phyloP scores from a whole-genome alignment of 2,113 vertebrate species.

The Plestiodon gilberti region DNA sequence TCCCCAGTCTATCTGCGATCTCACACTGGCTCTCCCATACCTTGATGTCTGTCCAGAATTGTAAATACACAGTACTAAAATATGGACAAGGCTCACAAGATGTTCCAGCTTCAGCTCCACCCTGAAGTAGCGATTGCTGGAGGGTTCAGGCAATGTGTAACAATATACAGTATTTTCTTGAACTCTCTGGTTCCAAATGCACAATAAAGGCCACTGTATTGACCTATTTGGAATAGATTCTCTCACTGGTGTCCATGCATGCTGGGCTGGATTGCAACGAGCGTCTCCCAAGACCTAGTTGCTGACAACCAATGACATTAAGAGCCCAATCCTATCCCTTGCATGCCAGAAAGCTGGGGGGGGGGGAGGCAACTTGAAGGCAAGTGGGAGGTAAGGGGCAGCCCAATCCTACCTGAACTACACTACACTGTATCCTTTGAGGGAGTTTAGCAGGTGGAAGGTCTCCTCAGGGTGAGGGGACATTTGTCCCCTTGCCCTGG shows the following conservation, averaged over 20 bases:
- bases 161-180: rapidly evolving
- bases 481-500: too few species aligned
- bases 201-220: constrained; percentile 46
- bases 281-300: background rate
- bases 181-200: constrained; percentile 20
- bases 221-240: constrained; percentile 21
- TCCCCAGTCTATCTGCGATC: too few species aligned
- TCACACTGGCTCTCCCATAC: background rate
- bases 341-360: too few species aligned
- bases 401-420: too few species aligned
- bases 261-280: background rate
- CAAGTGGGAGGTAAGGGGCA: too few species aligned
- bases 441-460: too few species aligned
- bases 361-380: too few species aligned
- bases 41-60: background rate
- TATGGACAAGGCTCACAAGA: background rate
- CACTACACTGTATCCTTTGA: too few species aligned
- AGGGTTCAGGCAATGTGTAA: background rate
- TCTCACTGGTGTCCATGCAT: constrained; percentile 23
- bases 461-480: too few species aligned
- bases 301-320: too few species aligned
- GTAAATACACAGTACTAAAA: background rate
- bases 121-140: constrained; percentile 9
- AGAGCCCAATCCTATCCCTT: too few species aligned
- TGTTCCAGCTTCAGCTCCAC: constrained; percentile 19